phyloP scores from a whole-genome alignment of 2,113 vertebrate species.

The Macquaria ambigua region DNA sequence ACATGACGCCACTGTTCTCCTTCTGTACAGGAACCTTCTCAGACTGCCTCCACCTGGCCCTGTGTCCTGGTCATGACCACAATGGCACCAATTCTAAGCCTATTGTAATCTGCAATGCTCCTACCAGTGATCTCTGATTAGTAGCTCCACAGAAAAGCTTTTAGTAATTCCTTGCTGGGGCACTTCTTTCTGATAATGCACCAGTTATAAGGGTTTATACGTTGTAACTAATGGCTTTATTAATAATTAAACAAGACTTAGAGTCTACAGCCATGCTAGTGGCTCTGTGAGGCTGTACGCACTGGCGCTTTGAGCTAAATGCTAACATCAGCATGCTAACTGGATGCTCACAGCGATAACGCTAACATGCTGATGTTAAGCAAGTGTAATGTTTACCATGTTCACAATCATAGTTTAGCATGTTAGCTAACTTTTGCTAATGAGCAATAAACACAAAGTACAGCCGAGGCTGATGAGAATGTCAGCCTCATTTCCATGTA shows the following conservation, averaged over 20 bases:
- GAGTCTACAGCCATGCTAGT: background rate
- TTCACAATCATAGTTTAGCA: background rate
- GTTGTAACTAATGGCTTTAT: background rate
- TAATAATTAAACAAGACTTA: background rate
- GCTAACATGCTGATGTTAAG: background rate
- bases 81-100: constrained; percentile 79
- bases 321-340: background rate
- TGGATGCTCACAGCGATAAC: background rate
- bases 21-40: constrained; percentile 86
- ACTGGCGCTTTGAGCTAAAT: background rate
- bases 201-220: background rate
- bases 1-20: constrained; percentile 85
- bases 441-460: background rate
- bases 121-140: constrained; percentile 53
- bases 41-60: constrained; percentile 78
- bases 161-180: background rate
- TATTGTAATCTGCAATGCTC: constrained; percentile 76
- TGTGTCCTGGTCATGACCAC: constrained; percentile 86
- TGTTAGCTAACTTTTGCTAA: background rate
- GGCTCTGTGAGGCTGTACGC: background rate
- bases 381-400: background rate
- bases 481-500: too few relatives aligned
- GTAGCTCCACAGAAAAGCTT: background rate
- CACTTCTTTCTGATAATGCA: background rate
- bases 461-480: too few relatives aligned